Evolutionary conservation across 2,113 vertebrate species (phyloP), one percentile per base, ranked within the genome.

Genomic region (Psittacula cyanocephala): DNA sequence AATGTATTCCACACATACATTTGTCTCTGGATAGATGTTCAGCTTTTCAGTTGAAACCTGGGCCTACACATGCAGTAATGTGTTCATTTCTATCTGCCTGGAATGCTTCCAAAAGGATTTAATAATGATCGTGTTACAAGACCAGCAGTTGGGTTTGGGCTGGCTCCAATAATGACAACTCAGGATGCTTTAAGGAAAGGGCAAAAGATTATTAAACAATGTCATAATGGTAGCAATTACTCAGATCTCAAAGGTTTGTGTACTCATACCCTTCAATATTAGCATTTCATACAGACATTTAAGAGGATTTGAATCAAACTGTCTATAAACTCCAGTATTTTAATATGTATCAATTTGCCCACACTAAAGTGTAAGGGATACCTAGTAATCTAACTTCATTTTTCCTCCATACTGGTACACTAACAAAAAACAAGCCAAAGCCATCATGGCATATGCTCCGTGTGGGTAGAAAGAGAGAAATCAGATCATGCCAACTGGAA

Each of bases 401-500:
- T 83, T 60, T 49, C 24, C 41, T 71, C 82, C 29, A 41, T 53
- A 44, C 8, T 65, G 9, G 31, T 74, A 89, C 5, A 35, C 19
- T 24, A 72, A 39, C 76, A 59, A 86, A 50, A 92, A 93, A 62
- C 39, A 95, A 87, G 65, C 28, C 29, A 87, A 88, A 87, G 50
- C 46, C 55, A 81, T 71, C 11, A 76, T 75, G 55, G 63, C 92
- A 96, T 89, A 93, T 60, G 80, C 53, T 95, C 70, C 2, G 0
- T 16, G 83, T 79, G 81, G 81, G 89, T 87, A 92, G 72, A 88
- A 92, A 85, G 33, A 62, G 41, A 83, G 31, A 88, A 87, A 85
- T 47, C 27, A 91, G 39, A 80, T 11, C 43, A 17, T 91, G 88
- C 88, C 88, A 94, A 89, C 80, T 94, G 95, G 67, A 92, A 97